Evolutionary conservation across 2,888 invertebrate genomes (phyloP), one percentile per base, ranked within the genome.

Genomic region (Nebria brevicollis): DNA sequence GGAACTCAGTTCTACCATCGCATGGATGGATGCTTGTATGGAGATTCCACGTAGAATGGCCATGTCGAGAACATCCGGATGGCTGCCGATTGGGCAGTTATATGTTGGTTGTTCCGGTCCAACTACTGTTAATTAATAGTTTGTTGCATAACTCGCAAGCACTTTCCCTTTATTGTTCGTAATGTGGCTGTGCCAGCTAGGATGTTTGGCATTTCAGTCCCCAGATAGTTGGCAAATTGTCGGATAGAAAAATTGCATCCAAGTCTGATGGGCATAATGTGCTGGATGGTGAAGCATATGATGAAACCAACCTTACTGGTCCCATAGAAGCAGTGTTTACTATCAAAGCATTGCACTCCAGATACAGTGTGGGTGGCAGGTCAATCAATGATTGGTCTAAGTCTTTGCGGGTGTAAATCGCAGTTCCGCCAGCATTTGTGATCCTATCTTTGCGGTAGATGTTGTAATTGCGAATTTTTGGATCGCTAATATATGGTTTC

Each of bases 381-480:
- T 66, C 66, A n/a, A 66, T 66, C 15, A 20, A n/a, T n/a, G 66
- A 20, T 10, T 15, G n/a, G n/a, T n/a, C n/a, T n/a, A n/a, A n/a
- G n/a, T n/a, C n/a, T n/a, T n/a, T n/a, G n/a, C n/a, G 72, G 4
- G 26, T 1, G 68, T 68, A 68, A 11, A 72, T 72, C 2, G 72
- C 72, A 10, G 42, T 34, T 2, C 72, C 72, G 2, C 34, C 72
- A 34, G 26, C 72, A 0, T 4, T 11, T 2, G 4, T n/a, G 7
- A 13, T 10, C 15, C 72, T 25, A 15, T 72, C 34, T 2, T 25
- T 26, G 20, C 72, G 34, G 41, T 72, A 72, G 1, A 72, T 11
- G 41, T 25, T 34, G 72, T 34, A 72, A 34, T 72, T 72, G 2
- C 41, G 25, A 11, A 68, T 68, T 68, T 68, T 68, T 10, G 68